These are phyloP conservation scores for Aplochiton taeniatus DNA, from an alignment of 2,797 vertebrate species.

Conservation along the genomic window DNA sequence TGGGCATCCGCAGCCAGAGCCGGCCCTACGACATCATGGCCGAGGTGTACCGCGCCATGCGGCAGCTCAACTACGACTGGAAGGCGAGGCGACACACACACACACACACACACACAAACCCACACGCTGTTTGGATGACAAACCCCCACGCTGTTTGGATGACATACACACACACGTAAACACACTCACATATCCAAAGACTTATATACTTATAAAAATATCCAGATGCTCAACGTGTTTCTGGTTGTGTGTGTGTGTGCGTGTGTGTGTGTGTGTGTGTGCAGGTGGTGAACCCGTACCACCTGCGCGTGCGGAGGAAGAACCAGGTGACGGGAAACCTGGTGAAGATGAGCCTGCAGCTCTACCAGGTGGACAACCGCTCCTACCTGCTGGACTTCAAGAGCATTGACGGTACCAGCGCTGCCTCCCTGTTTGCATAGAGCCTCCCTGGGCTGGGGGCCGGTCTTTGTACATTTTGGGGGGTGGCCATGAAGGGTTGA, in stretches of 20 bases:
- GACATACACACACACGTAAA: neutral
- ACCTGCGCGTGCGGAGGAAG: constrained; percentile 91
- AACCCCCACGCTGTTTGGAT: neutral
- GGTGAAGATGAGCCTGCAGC: constrained; percentile 98
- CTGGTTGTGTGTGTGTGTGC: neutral
- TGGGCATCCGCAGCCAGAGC: constrained; percentile 98
- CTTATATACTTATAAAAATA: neutral
- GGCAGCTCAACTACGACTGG: constrained; percentile 94
- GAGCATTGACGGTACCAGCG: constrained; percentile 92
- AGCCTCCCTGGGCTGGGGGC: too few species aligned
- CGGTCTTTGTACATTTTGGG: too few species aligned
- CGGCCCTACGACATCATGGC: constrained; percentile 97
- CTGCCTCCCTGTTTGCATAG: neutral
- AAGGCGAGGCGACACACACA: constrained; percentile 78
- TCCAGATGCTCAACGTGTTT: neutral
- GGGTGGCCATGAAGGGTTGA: too few species aligned
- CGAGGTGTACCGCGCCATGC: constrained; percentile 97
- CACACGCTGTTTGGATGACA: neutral
- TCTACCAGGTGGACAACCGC: constrained; percentile 96
- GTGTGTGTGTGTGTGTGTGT: constrained; percentile 1
- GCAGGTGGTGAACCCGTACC: constrained; percentile 96
- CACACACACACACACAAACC: neutral
- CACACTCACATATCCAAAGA: neutral
- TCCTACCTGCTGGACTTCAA: constrained; percentile 98
- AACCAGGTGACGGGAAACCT: constrained; percentile 96